A percentile compares a stretch with the other conserved stretches of the same genome.
Evolutionary conservation across 2,797 vertebrate species (phyloP).

Genomic region (Spondyliosoma cantharus): DNA sequence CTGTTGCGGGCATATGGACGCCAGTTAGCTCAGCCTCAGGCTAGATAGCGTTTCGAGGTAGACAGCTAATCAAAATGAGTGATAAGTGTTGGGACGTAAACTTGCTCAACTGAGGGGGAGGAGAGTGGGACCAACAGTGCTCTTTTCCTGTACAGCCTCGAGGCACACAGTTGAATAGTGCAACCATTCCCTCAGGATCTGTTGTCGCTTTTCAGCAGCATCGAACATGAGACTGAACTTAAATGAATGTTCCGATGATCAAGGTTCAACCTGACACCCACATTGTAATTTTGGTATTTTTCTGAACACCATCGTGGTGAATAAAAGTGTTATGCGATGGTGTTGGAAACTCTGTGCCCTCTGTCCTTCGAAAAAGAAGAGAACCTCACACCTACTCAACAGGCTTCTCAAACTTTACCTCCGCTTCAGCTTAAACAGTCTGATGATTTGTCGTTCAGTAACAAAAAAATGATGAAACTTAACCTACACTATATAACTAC

Average conservation of each 20-base stretch:
- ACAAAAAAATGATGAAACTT: background rate
- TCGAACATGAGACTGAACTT: constrained; percentile 17
- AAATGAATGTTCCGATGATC: constrained; percentile 40
- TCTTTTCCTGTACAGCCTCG: constrained; percentile 9
- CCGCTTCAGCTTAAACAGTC: constrained; percentile 1
- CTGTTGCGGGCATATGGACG: constrained; percentile 57
- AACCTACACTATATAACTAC: background rate
- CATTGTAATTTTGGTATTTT: constrained; percentile 33
- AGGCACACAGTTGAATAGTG: constrained; percentile 24
- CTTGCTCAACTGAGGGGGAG: constrained; percentile 35
- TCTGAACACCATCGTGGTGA: constrained; percentile 8
- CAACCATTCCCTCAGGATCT: constrained; percentile 34
- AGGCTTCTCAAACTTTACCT: constrained; percentile 1
- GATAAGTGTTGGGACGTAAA: constrained; percentile 56
- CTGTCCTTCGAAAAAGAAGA: constrained; percentile 1
- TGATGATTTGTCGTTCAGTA: constrained; percentile 6
- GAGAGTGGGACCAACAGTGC: constrained; percentile 34
- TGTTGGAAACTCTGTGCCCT: background rate
- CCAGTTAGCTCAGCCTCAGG: constrained; percentile 58
- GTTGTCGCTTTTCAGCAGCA: constrained; percentile 20
- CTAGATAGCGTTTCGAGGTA: constrained; percentile 44
- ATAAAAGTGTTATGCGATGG: constrained; percentile 21
- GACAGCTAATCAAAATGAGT: constrained; percentile 70
- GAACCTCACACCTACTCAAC: constrained; percentile 23
- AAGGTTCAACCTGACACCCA: constrained; percentile 31